Percentiles rank a stretch among this genome's conserved stretches.
Evolutionary conservation across 2,888 invertebrate species (phyloP).

Genomic region (Saturnia pavonia): DNA sequence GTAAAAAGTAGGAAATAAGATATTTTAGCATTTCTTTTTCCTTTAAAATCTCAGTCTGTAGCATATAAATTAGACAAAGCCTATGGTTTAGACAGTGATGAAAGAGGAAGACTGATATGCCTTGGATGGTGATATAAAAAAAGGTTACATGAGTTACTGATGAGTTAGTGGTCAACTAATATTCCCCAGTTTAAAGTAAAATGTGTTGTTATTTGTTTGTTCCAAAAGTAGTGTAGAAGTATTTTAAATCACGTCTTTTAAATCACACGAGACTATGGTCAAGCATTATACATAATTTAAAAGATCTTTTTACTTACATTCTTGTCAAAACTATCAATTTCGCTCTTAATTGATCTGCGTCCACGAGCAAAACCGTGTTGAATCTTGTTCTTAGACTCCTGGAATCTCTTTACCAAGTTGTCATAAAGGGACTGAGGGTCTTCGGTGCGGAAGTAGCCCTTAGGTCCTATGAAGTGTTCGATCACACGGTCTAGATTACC

Average conservation of each 20-base stretch:
- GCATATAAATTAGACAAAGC: too few species aligned
- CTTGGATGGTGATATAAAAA: too few species aligned
- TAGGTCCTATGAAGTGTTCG: slow-evolving; percentile 89
- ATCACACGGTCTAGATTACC: slow-evolving; percentile 89
- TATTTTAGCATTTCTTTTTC: neutral
- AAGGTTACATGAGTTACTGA: too few species aligned
- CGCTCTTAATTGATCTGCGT: slow-evolving; percentile 67
- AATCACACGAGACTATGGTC: too few species aligned
- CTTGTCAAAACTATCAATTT: slow-evolving; percentile 74
- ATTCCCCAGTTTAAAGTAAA: too few species aligned
- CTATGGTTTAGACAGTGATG: too few species aligned
- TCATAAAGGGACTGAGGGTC: slow-evolving; percentile 66
- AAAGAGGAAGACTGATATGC: too few species aligned
- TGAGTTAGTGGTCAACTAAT: too few species aligned
- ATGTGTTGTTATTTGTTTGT: too few species aligned
- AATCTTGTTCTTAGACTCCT: slow-evolving; percentile 69
- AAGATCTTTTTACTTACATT: slow-evolving; percentile 48
- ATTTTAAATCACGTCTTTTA: too few species aligned
- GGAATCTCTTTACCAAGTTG: slow-evolving; percentile 46
- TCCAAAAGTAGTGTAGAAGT: too few species aligned
- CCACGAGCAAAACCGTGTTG: slow-evolving; percentile 64
- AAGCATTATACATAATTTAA: neutral
- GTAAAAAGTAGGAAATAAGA: neutral
- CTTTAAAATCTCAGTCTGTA: neutral
- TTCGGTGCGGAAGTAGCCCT: slow-evolving; percentile 80